Evolutionary conservation across 2,888 invertebrate genomes (phyloP), one percentile per base, ranked within the genome.

Genomic region (Agrochola litura): DNA sequence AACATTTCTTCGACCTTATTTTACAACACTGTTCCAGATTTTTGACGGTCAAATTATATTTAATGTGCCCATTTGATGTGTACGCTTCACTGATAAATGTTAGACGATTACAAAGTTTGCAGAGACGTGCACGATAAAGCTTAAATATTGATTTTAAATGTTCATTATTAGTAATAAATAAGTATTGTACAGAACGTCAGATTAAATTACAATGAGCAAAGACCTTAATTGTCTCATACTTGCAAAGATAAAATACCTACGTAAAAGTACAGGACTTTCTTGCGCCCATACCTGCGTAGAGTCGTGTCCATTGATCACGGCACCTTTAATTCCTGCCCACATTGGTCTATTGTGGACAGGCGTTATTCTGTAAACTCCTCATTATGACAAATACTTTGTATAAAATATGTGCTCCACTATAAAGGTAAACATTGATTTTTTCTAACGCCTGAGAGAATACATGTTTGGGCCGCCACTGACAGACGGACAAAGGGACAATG

Each of bases 401-500:
- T 96, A 94, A 96, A 96, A 95, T 96, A 95, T 95, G 93, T 93
- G 95, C 94, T 96, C 94, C 92, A 95, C 93, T 96, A 96, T 96
- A 95, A 96, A 96, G 94, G 96, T 96, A 96, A 96, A 96, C 96
- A 96, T 95, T 94, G 94, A 91, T 94, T 95, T 96, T 96, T 96
- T 94, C 90, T 89, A 91, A 84, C 87, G 92, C 87, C 91, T 91
- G 92, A 96, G 95, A 96, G 94, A 96, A 96, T 95, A 91, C 91
- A 89, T 96, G 96, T 96, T 96, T 96, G 95, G 95, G 95, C 92
- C 92, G 92, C 91, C 93, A 94, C 92, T 96, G 96, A 95, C 95
- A 93, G 92, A 89, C 87, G 88, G 88, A 96, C 94, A 96, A 96
- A 92, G 89, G 93, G 89, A 96, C 96, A 96, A 96, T 95, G 91